Conservation (phyloP, 2,797 vertebrate species). For the Gobionotothen gibberifrons region DNA sequence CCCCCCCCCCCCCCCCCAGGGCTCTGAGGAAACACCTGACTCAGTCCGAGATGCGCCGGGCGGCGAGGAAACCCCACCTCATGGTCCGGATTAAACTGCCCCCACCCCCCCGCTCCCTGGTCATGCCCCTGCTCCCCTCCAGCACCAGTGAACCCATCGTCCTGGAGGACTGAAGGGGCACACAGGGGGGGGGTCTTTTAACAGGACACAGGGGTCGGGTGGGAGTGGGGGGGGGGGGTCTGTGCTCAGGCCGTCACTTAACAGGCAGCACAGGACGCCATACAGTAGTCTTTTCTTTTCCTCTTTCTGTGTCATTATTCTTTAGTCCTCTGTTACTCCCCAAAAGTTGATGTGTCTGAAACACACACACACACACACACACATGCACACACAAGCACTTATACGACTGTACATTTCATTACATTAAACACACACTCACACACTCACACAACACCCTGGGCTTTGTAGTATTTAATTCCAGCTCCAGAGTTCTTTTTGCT, state of each 20-base stretch:
- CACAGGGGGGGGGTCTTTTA: constrained; percentile 14
- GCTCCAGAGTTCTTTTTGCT: constrained; percentile 59
- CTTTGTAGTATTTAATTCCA: constrained; percentile 75
- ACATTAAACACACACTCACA: constrained; percentile 10
- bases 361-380: constrained; percentile 36
- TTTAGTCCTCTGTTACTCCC: constrained; percentile 68
- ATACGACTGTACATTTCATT: constrained; percentile 37
- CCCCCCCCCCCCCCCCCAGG: constrained; percentile 66
- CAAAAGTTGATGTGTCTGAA: constrained; percentile 44
- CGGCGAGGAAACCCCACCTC: constrained; percentile 91
- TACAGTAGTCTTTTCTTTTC: constrained; percentile 66
- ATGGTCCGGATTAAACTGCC: constrained; percentile 91
- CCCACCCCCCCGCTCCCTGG: constrained; percentile 82
- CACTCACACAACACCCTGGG: constrained; percentile 44
- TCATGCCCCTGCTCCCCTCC: constrained; percentile 86
- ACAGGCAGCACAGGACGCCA: constrained; percentile 64
- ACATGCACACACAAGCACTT: constrained; percentile 21
- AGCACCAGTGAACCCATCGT: constrained; percentile 95
- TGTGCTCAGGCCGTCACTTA: constrained; percentile 53
- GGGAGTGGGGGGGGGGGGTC: constrained; percentile 36
- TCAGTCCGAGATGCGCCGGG: constrained; percentile 92
- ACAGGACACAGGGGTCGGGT: constrained; percentile 49
- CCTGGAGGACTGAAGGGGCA: constrained; percentile 88
- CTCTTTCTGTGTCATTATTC: constrained; percentile 56
- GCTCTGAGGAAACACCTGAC: constrained; percentile 93